Percentiles rank a stretch among this genome's conserved stretches.
phyloP scores from a whole-genome alignment of 1,140 invertebrate species.

The Globodera ellingtonae region DNA sequence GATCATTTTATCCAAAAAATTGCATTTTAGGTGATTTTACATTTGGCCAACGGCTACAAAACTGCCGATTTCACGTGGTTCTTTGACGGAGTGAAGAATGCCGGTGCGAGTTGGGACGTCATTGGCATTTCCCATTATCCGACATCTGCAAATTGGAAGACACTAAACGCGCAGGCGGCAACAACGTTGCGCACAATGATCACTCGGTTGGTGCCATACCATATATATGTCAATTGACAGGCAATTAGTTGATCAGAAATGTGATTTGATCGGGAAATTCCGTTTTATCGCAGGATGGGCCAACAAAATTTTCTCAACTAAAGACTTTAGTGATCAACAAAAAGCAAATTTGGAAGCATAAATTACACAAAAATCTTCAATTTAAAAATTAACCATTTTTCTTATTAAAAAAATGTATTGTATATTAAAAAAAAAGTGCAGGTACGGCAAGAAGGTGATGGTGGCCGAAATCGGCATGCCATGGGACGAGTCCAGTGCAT shows the following conservation, averaged over 20 bases:
- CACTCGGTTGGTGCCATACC: neutral
- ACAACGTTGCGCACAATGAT: neutral
- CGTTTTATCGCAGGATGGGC: too few relatives aligned
- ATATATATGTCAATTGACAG: too few relatives aligned
- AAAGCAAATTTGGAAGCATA: too few relatives aligned
- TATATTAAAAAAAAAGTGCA: neutral
- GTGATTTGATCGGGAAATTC: too few relatives aligned
- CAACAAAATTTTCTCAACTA: too few relatives aligned
- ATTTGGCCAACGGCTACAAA: neutral
- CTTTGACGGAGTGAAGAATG: slow-evolving; percentile 4
- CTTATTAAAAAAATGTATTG: too few relatives aligned
- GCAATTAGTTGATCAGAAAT: too few relatives aligned
- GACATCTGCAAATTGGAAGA: neutral
- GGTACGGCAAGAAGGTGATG: slow-evolving; percentile 3
- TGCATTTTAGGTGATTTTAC: neutral
- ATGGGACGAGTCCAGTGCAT: neutral
- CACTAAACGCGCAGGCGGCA: neutral
- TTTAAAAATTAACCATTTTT: neutral
- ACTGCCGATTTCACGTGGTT: neutral
- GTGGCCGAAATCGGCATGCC: slow-evolving; percentile 6
- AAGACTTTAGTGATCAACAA: too few relatives aligned
- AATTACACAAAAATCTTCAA: too few relatives aligned
- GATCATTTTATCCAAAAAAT: neutral
- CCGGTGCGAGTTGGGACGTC: neutral
- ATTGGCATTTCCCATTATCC: slow-evolving; percentile 8